Evolutionary conservation across 1,140 invertebrate species (phyloP), one percentile per base, ranked within the genome.

Genomic region (Euschistus heros): DNA sequence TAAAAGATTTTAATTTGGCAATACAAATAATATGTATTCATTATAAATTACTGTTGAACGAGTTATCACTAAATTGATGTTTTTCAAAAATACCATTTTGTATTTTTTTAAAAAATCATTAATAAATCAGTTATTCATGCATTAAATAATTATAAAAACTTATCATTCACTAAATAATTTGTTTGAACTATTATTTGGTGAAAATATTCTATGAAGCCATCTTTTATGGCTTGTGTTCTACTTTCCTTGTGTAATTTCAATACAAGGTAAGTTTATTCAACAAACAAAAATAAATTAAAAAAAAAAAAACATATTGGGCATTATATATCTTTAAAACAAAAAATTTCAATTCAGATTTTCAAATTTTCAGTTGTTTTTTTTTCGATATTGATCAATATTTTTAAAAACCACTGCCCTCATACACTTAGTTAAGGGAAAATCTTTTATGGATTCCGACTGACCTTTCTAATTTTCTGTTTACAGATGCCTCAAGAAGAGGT

Each of bases 401-500:
- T 50, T 13, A 18, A 20, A 50, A 50, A 18, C 0, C 47, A 8
- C 47, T 18, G 6, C 47, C 10, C 47, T 20, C n/a, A n/a, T 50
- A 50, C 47, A 50, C 5, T 50, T 50, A 50, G 14, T 2, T 50
- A 50, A 50, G 47, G 5, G 8, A 50, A 50, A 14, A 50, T 22
- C n/a, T 14, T 50, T 50, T 20, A 2, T 50, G 47, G n/a, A 20
- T 22, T 18, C 17, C n/a, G n/a, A 14, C n/a, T 50, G 22, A 50
- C n/a, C n/a, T 22, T 20, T 2, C 7, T 52, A 17, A 24, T 63
- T 65, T 42, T 66, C 30, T 67, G 57, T 61, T 76, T 76, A 71
- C 74, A 81, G 78, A 74, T 69, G 30, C 72, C 78, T 65, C 79
- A 80, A 73, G 72, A 75, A 68, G 79, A 81, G 74, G 74, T 78